Base-by-base conservation (phyloP, 2,797 vertebrate species). In the Sorex maritimensis region DNA sequence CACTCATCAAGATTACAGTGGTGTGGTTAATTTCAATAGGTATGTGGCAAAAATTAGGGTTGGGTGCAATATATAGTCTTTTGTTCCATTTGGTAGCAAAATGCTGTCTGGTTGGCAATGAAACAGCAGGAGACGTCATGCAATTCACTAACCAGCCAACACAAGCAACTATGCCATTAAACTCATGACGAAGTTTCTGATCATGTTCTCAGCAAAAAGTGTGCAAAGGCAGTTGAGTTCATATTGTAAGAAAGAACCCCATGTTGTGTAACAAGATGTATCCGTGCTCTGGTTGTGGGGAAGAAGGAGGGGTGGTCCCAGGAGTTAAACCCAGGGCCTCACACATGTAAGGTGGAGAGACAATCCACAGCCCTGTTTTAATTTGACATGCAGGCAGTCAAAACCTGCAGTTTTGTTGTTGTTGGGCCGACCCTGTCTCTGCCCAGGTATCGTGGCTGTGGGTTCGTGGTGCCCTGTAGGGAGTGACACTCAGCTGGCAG, bases 11-110 rank as follows among this genome's bases (percentile, higher is more conserved):
- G 98, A 99, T 99, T 93, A 98, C 98, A 52, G 98, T 99, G 93
- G 99, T 99, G 95, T 99, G 99, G 99, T 95, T 99, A 96, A 99
- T 99, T 98, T 99, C 99, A 94, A 99, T 99, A 98, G 98, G 99
- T 99, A 99, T 89, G 98, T 97, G 86, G 94, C 85, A 91, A 95
- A 88, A 17, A 38, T 63, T 75, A 79, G n/a, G 79, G 71, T 78
- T 58, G n/a, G 49, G 93, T 81, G 3, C 71, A 87, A 44, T 5
- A 26, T 63, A 34, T 34, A 93, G 74, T 2, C 88, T 95, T 95
- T 92, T 46, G 78, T 92, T 90, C 75, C 38, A 49, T 19, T 41
- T 75, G 61, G 58, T 80, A 90, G 65, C 77, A 91, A 63, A 75
- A 89, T 69, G 61, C 1, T 38, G 67, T 73, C 17, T 80, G 44